Evolutionary conservation across 2,113 vertebrate genomes (phyloP), one percentile per base, ranked within the genome.

Genomic region (Tauraco erythrolophus): DNA sequence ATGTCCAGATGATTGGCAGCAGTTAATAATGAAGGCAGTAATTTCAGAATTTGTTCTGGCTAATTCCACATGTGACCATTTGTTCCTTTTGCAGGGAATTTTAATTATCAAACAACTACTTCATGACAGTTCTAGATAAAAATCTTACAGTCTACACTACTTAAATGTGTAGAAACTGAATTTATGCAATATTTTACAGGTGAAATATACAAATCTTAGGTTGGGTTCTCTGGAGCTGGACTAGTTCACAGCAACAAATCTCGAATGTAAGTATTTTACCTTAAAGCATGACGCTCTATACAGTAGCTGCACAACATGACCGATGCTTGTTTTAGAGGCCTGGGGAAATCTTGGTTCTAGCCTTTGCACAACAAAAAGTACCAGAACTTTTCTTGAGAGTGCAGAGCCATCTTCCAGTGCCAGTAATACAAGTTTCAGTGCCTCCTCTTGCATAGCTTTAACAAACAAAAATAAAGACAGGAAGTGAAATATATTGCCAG

Each of bases 271-370:
- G 35, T 72, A 62, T 62, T 88, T 92, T 97, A 99, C 99, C 99
- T 99, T 99, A 97, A 99, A 99, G 98, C 99, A 99, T 39, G 99
- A 99, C 77, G 99, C 99, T 95, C 99, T 98, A 98, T 99, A 99
- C 90, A 99, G 98, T 95, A 99, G 99, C 98, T 99, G 99, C 96
- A 99, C 99, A 95, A 99, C 99, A 12, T 99, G 99, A 75, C 99
- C 99, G 94, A 99, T 99, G 98, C 99, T 99, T 61, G 99, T 99
- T 98, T 99, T 99, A 65, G 99, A 99, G 68, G 99, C 99, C 98
- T 99, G 99, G 93, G 99, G 99, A 97, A 99, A 99, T 92, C 99
- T 99, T 74, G 99, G 99, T 98, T 99, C 99, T 68, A 99, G 98
- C 96, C 99, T 99, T 98, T 99, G 99, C 83, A 99, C 99, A 65